Conservation (phyloP, 2,888 invertebrate species). For the Seira ritae region DNA sequence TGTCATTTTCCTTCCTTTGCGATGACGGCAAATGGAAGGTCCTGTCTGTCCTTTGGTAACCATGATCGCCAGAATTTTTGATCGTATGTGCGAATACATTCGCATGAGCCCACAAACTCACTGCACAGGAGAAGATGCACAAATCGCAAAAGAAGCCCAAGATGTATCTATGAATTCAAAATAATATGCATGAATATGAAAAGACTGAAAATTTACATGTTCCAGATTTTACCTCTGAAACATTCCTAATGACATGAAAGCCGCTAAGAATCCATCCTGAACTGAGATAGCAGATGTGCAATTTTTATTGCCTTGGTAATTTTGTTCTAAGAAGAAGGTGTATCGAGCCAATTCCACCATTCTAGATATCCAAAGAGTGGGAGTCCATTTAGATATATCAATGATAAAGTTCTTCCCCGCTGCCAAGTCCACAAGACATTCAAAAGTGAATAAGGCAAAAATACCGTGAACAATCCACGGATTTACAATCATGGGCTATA, state of each 20-base stretch:
- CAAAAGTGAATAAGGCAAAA: neutral
- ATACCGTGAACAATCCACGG: neutral
- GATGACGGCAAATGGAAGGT: neutral
- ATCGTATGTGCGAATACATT: slow-evolving; percentile 15
- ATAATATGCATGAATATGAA: too few relatives aligned
- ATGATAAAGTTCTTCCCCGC: slow-evolving; percentile 20
- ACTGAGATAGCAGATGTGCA: too few relatives aligned
- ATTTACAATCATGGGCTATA: neutral
- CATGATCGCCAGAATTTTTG: neutral
- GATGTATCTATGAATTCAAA: slow-evolving; percentile 1
- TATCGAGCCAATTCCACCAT: slow-evolving; percentile 12
- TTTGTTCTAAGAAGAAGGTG: slow-evolving; percentile 5
- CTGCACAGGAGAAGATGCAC: slow-evolving; percentile 2
- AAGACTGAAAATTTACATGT: too few relatives aligned
- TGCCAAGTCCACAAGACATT: neutral
- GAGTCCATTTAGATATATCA: neutral
- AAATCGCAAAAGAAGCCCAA: slow-evolving; percentile 31
- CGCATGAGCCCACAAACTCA: slow-evolving; percentile 28
- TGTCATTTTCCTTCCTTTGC: neutral
- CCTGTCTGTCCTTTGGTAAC: neutral
- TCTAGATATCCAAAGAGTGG: neutral
- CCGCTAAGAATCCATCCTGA: neutral
- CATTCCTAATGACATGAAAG: neutral
- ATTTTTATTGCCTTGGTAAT: too few relatives aligned
- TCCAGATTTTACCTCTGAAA: too few relatives aligned